Evolutionary conservation across 2,888 invertebrate species (phyloP), one percentile per base, ranked within the genome.

Genomic region (Caenorhabditis auriculariae): DNA sequence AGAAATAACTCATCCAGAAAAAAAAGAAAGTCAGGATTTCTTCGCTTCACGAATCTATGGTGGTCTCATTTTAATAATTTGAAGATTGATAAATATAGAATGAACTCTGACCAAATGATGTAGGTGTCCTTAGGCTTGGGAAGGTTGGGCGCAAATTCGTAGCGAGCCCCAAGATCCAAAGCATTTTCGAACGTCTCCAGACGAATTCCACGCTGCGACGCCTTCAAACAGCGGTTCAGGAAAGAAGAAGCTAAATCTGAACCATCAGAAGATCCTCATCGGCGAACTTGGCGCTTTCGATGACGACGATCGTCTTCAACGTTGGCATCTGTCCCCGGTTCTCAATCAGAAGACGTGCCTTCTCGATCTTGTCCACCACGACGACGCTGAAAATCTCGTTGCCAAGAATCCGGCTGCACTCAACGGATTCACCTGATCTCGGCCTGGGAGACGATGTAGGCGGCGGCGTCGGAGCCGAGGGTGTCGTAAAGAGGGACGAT

Each of bases 401-500:
- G 45, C 35, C 24, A 24, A 26, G 17, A 41, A 27, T 41, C 12
- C n/a, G n/a, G n/a, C n/a, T n/a, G n/a, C n/a, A n/a, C n/a, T n/a
- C n/a, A n/a, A n/a, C n/a, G n/a, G 27, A 23, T 53, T 46, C 29
- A 77, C 74, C 60, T 46, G 37, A 82, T 77, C 7, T 70, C 75
- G 3, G 74, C 71, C 67, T 75, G 77, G 72, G 82, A 81, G 6
- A 80, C 60, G 35, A 80, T 78, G 60, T 65, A 81, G 84, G 91
- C 90, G 87, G 93, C 93, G 71, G 95, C 93, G 83, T 95, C 93
- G 74, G 92, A 91, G 81, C 95, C 95, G 71, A 95, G 86, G 3
- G 95, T 95, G 83, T 96, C 96, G 83, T 96, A 95, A 56, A 96
- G 86, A 48, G 95, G 94, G 64, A 95, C 91, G 70, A 92, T 88